Evolutionary conservation across 2,113 vertebrate species (phyloP).

Genomic region (Haemorhous mexicanus): DNA sequence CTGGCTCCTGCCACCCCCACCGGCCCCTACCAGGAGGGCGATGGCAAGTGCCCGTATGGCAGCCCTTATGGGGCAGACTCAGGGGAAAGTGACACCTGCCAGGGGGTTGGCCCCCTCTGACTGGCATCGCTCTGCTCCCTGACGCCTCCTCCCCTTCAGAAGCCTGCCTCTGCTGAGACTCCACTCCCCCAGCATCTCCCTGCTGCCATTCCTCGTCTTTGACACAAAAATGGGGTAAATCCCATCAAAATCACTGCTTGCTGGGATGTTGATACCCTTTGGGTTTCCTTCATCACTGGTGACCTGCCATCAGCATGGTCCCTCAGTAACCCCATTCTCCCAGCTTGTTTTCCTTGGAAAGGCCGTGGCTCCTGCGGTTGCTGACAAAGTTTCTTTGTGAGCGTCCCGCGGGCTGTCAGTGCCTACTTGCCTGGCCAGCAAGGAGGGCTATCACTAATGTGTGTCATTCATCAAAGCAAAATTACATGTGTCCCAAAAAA

Average conservation of each 20-base stretch:
- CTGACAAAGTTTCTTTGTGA: constrained; percentile 63
- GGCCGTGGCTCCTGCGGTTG: constrained; percentile 31
- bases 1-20: constrained; percentile 24
- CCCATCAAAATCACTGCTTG: neutral
- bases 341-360: constrained; percentile 58
- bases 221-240: neutral
- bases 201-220: neutral
- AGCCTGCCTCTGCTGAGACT: neutral
- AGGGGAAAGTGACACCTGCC: neutral
- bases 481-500: constrained; percentile 68
- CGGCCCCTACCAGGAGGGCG: neutral
- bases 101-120: neutral
- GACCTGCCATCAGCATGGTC: neutral
- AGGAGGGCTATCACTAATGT: constrained; percentile 46
- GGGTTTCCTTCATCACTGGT: neutral
- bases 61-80: constrained; percentile 9
- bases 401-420: neutral
- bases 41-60: constrained; percentile 41
- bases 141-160: neutral
- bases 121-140: neutral
- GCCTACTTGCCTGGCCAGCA: constrained; percentile 18
- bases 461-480: constrained; percentile 74
- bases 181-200: neutral
- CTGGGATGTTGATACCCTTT: neutral
- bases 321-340: neutral